Percentiles rank a stretch among this genome's conserved stretches.
These are phyloP conservation scores for Caenorhabditis macrosperma DNA, from an alignment of 2,888 invertebrate species.

Conservation along the genomic window DNA sequence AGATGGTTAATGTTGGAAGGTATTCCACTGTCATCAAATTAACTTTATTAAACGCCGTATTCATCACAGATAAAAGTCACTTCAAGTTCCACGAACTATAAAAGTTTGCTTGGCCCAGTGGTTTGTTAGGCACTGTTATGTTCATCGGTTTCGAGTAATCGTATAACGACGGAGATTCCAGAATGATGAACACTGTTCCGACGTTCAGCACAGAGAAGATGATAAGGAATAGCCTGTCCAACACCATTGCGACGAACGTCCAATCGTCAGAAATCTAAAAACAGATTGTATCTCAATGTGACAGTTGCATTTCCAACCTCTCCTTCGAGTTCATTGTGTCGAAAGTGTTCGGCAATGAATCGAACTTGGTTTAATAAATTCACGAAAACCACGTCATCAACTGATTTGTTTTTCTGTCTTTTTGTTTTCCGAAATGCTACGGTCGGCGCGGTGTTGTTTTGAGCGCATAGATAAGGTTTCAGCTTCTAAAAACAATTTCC, in stretches of 20 bases:
- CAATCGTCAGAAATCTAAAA: conserved; percentile 79
- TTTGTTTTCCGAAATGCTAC: conserved; percentile 67
- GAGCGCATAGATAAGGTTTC: conserved; percentile 60
- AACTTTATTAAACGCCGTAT: conserved; percentile 1
- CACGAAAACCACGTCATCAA: conserved; percentile 76
- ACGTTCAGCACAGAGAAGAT: conserved; percentile 79
- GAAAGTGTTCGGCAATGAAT: conserved; percentile 80
- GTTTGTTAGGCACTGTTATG: conserved; percentile 77
- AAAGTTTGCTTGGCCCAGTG: conserved; percentile 76
- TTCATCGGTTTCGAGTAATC: conserved; percentile 76
- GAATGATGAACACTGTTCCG: conserved; percentile 77
- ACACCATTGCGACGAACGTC: conserved; percentile 80
- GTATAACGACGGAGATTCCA: conserved; percentile 79
- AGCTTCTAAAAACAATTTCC: conserved; percentile 21
- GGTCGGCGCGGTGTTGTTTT: conserved; percentile 65
- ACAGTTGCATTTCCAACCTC: conserved; percentile 65
- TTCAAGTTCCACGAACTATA: conserved; percentile 59
- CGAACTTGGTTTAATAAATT: conserved; percentile 78
- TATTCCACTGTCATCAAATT: too few relatives aligned
- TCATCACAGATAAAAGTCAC: neutral
- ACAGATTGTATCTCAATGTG: neutral
- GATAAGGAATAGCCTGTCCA: conserved; percentile 78
- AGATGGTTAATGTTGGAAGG: too few relatives aligned
- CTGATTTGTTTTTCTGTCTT: conserved; percentile 63
- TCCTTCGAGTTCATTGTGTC: conserved; percentile 76